Evolutionary conservation across 2,113 vertebrate genomes (phyloP).

Genomic region (Gallinago jamesoni): DNA sequence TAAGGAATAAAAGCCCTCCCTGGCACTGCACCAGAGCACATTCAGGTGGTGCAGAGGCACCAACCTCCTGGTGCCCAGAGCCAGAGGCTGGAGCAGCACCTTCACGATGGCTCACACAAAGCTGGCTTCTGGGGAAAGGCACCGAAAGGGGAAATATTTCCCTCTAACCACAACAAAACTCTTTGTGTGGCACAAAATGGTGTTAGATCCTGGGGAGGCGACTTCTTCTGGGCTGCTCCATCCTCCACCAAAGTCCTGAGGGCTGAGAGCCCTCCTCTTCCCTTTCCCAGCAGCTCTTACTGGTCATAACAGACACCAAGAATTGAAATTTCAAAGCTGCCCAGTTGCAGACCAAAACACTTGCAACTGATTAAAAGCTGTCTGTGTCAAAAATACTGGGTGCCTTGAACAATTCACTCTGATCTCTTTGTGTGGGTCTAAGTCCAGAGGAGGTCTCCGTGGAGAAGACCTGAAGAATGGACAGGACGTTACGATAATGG

Average conservation of each 20-base stretch:
- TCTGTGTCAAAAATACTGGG: neutral
- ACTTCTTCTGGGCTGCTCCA: neutral
- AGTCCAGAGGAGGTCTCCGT: neutral
- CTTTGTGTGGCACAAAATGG: neutral
- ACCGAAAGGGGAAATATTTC: neutral
- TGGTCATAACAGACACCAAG: neutral
- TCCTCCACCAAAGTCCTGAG: neutral
- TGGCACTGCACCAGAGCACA: neutral
- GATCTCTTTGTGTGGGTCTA: neutral
- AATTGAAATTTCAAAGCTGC: neutral
- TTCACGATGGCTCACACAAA: neutral
- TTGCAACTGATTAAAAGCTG: neutral
- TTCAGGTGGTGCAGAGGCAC: too few relatives aligned
- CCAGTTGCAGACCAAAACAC: neutral
- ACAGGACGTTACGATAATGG: rapidly evolving
- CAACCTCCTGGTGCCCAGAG: neutral
- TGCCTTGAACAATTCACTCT: neutral
- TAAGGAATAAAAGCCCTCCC: neutral
- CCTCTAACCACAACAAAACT: neutral
- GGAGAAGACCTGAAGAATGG: neutral
- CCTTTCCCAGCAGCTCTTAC: neutral
- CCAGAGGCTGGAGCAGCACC: neutral
- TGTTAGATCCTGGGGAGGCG: neutral
- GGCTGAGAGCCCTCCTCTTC: neutral
- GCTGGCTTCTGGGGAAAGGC: neutral